Conservation (phyloP, 1,140 invertebrate species). For the Orussus abietinus region DNA sequence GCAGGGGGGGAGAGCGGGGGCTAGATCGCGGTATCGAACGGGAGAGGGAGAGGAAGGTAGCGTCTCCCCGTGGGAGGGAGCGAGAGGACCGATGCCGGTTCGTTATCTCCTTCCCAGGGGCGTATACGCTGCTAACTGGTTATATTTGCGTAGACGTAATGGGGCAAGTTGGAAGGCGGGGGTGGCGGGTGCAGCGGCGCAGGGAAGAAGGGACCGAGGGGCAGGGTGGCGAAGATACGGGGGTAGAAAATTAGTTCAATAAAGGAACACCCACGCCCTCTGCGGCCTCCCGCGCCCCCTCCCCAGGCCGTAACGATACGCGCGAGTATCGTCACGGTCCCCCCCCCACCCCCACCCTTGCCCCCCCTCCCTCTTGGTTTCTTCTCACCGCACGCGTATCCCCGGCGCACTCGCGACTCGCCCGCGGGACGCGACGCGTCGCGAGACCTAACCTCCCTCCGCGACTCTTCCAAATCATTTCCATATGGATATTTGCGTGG, state of each 20-base stretch:
- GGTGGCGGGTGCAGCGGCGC: conserved; percentile 15
- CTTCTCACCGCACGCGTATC: too few relatives aligned
- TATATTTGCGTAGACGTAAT: conserved; percentile 44
- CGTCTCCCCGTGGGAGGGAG: conserved; percentile 5
- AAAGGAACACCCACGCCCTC: conserved; percentile 43
- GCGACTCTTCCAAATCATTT: too few relatives aligned
- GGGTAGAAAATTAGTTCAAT: conserved; percentile 46
- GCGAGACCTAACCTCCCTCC: too few relatives aligned
- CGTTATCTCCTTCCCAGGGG: conserved; percentile 26
- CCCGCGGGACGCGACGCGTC: too few relatives aligned
- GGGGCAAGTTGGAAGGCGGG: conserved; percentile 37
- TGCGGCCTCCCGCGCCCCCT: conserved; percentile 5
- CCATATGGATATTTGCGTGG: too few relatives aligned
- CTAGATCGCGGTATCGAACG: neutral
- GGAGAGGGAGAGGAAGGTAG: neutral
- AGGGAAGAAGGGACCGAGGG: conserved; percentile 8
- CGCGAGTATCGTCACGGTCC: neutral
- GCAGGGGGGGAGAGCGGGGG: too few relatives aligned
- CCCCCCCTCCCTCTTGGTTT: conserved; percentile 10
- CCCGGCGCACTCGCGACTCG: too few relatives aligned
- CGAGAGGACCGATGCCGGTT: conserved; percentile 19
- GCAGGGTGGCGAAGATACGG: conserved; percentile 28
- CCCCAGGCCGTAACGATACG: conserved; percentile 5
- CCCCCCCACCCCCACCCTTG: conserved; percentile 13
- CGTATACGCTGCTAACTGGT: conserved; percentile 32